A percentile compares a stretch with the other conserved stretches of the same genome.
phyloP scores from a whole-genome alignment of 1,140 invertebrate species.

The Drosophila fuyamai region DNA sequence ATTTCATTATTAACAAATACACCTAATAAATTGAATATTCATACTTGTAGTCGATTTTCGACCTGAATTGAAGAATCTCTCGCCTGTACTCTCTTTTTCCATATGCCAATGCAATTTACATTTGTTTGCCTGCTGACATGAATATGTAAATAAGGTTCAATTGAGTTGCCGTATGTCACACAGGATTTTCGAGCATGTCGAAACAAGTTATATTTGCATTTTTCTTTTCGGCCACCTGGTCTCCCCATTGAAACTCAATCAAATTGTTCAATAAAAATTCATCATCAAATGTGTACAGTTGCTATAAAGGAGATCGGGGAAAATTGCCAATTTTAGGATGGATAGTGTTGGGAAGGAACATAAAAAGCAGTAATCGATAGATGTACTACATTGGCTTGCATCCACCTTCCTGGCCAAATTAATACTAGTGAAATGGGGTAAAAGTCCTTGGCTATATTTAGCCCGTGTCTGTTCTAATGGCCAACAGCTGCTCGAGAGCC shows the following conservation, averaged over 20 bases:
- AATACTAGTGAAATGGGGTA: conserved; percentile 5
- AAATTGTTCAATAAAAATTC: conserved; percentile 28
- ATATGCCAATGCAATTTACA: conserved; percentile 26
- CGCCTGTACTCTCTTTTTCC: conserved; percentile 7
- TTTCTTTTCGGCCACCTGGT: conserved; percentile 12
- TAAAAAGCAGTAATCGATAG: conserved; percentile 10
- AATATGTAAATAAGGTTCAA: conserved; percentile 46
- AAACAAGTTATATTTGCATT: conserved; percentile 32
- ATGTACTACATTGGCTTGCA: conserved; percentile 1
- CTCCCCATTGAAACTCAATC: conserved; percentile 23
- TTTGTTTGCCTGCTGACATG: conserved; percentile 35
- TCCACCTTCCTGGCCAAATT: not conserved
- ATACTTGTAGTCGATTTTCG: not conserved
- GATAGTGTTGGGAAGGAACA: not conserved
- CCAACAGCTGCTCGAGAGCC: conserved; percentile 26
- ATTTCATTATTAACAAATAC: too few species aligned
- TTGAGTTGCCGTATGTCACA: conserved; percentile 33
- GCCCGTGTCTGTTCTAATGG: conserved; percentile 29
- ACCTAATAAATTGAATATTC: not conserved
- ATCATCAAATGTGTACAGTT: conserved; percentile 2
- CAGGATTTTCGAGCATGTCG: conserved; percentile 22
- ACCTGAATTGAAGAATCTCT: not conserved
- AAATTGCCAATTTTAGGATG: not conserved
- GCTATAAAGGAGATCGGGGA: not conserved
- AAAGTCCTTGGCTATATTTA: conserved; percentile 52